Evolutionary conservation across 2,888 invertebrate genomes (phyloP).

Genomic region (Lasius fuliginosus): DNA sequence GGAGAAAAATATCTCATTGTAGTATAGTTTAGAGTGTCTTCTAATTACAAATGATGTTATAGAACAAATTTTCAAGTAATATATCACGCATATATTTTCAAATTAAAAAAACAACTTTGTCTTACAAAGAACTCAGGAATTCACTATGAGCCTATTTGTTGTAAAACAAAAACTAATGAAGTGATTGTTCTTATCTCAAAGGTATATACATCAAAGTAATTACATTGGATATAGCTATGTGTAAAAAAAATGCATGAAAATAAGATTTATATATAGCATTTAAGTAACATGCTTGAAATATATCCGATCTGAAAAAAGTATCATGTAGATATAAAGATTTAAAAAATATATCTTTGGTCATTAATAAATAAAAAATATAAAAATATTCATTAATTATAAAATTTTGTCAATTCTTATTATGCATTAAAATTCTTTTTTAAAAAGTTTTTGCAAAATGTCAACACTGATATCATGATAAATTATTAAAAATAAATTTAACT

Average conservation of each 20-base stretch:
- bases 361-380: not conserved
- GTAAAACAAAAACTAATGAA: conserved; percentile 33
- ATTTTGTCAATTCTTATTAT: conserved; percentile 11
- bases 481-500: conserved; percentile 1
- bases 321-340: not conserved
- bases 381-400: conserved; percentile 54
- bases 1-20: not conserved
- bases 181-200: conserved; percentile 57
- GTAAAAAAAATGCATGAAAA: not conserved
- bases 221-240: not conserved
- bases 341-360: not conserved
- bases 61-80: conserved; percentile 6
- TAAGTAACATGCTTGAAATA: not conserved
- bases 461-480: not conserved
- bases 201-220: not conserved
- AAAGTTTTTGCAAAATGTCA: not conserved
- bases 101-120: conserved; percentile 13
- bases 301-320: not conserved
- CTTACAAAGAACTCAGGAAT: conserved; percentile 60
- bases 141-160: conserved; percentile 43
- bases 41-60: not conserved
- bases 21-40: not conserved
- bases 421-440: not conserved
- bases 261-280: not conserved
- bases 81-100: not conserved